Base-by-base conservation (phyloP, 2,113 vertebrate species). In the Tetrao urogallus region DNA sequence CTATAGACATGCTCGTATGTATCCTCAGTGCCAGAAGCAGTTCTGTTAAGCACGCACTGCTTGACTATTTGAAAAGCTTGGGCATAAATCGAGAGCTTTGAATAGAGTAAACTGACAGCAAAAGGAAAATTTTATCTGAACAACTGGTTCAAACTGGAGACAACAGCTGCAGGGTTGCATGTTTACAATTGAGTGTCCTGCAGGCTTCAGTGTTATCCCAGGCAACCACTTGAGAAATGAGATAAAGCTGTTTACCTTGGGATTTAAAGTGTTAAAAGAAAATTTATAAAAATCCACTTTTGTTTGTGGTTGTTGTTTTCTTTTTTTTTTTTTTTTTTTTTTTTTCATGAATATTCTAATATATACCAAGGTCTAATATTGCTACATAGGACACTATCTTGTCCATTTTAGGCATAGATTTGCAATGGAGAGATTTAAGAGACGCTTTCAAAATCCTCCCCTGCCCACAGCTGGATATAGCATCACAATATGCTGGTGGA, bases 91-190 rank as follows among this genome's bases (percentile, higher is more conserved):
- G 52, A 83, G 57, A 67, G 50, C 47, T 93, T 78, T 91, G 47
- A 82, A 47, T 15, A 17, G 42, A 50, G 48, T 91, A 86, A 75
- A 34, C 30, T 78, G 72, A 60, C 64, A 93, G 60, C 60, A 80
- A 91, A 79, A 87, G 50, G 72, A 83, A 77, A 67, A 66, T 83
- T 86, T 92, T 67, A 64, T 88, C 47, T 56, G 81, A 64, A 67
- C 0, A 71, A 87, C 65, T 91, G 32, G 60, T 80, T 88, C 56
- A 79, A 36, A 10, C 2, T 52, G 30, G 52, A 80, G 75, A 61
- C 10, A 73, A 15, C 9, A 80, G 32, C 22, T 83, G 52, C 30
- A 91, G 47, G 28, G 61, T 72, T 61, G 28, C 27, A 17, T n/a
- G 42, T 88, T 88, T 82, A 69, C 19, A 76, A 50, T 56, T 15